Conservation (phyloP, 2,888 invertebrate genomes). For the Platycheirus rosarum region DNA sequence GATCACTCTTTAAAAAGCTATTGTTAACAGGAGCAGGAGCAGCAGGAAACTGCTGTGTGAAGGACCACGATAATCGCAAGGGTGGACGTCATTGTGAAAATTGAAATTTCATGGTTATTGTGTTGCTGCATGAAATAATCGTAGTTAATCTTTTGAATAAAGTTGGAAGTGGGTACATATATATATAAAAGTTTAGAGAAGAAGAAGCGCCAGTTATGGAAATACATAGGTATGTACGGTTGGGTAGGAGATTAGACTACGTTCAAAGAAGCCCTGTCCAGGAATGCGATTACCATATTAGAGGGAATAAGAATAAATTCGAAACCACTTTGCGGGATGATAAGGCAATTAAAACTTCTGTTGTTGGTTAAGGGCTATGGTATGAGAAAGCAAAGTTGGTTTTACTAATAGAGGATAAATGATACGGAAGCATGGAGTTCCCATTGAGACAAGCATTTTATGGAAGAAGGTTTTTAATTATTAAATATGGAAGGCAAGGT, state of each 20-base stretch:
- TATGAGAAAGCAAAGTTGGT: no score
- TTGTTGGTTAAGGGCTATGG: no score
- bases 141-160: conserved; percentile 55
- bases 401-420: no score
- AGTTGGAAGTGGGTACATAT: conserved; percentile 26
- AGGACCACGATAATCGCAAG: conserved; percentile 1
- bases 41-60: conserved; percentile 13
- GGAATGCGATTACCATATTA: conserved; percentile 41
- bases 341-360: no score
- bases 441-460: no score
- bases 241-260: conserved; percentile 1
- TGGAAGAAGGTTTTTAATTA: no score
- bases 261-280: conserved; percentile 17
- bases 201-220: not conserved
- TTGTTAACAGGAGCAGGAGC: not conserved
- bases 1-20: conserved; percentile 2
- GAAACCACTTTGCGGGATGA: not conserved
- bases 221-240: not conserved
- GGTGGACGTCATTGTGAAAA: conserved; percentile 64
- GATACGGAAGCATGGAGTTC: no score
- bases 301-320: conserved; percentile 8
- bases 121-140: conserved; percentile 50
- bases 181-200: not conserved
- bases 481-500: no score
- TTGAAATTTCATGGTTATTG: conserved; percentile 69